A percentile compares a stretch with the other conserved stretches of the same genome.
Conservation (phyloP, 2,888 invertebrate species). For the Drosophila acutilabella region DNA sequence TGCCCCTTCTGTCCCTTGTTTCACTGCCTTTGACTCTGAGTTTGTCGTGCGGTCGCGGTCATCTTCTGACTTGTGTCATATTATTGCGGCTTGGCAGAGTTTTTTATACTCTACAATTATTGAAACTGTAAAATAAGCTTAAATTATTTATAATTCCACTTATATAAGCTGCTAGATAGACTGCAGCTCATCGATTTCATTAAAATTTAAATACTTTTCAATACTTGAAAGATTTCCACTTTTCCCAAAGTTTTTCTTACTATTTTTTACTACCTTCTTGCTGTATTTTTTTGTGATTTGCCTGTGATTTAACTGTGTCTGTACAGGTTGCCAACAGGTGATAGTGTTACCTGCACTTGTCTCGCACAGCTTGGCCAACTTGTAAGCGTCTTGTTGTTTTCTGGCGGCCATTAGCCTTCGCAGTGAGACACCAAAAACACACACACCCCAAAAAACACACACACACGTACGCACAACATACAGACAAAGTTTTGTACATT, state of each 20-base stretch:
- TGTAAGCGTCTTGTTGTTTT: conserved; percentile 46
- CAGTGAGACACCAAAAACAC: conserved; percentile 41
- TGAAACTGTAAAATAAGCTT: not conserved
- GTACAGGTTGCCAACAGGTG: conserved; percentile 42
- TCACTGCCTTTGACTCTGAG: conserved; percentile 27
- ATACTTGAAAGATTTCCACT: too few species aligned
- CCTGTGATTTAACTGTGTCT: conserved; percentile 29
- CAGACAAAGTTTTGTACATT: conserved; percentile 27
- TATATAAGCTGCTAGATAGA: not conserved
- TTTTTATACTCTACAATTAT: conserved; percentile 20
- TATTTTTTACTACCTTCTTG: not conserved
- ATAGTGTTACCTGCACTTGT: conserved; percentile 69
- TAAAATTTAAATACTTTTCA: not conserved
- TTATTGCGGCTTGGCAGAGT: conserved; percentile 11
- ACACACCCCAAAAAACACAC: conserved; percentile 15
- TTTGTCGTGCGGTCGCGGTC: conserved; percentile 67
- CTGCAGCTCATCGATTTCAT: too few species aligned
- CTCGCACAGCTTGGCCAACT: conserved; percentile 64
- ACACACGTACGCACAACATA: not conserved
- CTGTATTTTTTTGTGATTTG: conserved; percentile 32
- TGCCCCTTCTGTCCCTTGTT: conserved; percentile 16
- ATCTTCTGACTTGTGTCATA: conserved; percentile 65
- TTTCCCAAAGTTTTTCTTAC: too few species aligned
- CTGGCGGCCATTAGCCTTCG: conserved; percentile 67
- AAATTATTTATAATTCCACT: not conserved